phyloP scores from a whole-genome alignment of 2,113 vertebrate genomes.

The Silurus asotus region DNA sequence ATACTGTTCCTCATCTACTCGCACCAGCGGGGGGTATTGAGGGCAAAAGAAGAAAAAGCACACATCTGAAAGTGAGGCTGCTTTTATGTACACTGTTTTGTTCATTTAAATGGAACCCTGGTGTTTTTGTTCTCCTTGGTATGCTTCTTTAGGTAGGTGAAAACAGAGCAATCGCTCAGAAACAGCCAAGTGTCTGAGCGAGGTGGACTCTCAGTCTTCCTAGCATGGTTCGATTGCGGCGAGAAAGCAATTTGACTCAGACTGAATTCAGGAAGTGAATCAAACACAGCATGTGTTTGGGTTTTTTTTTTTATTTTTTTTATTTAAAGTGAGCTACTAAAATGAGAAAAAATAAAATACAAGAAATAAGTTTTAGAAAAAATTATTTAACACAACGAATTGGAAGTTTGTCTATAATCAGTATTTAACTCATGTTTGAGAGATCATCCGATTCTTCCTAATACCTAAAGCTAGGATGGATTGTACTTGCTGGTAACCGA shows the following conservation, averaged over 20 bases:
- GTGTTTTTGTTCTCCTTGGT: background rate
- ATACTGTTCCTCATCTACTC: background rate
- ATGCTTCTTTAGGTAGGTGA: background rate
- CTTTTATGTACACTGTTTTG: background rate
- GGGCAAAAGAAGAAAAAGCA: too few species aligned
- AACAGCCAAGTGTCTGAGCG: background rate
- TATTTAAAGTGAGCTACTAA: background rate
- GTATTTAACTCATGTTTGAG: too few species aligned
- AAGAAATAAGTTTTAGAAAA: background rate
- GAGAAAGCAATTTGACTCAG: conserved; percentile 6
- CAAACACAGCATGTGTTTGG: background rate
- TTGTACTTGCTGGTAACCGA: too few species aligned
- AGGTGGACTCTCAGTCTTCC: background rate
- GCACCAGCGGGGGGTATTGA: background rate
- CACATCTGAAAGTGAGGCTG: background rate
- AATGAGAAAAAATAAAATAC: background rate
- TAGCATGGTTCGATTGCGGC: background rate
- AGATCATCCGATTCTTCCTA: too few species aligned
- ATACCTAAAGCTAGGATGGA: too few species aligned
- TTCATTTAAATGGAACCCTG: background rate
- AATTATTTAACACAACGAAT: too few species aligned
- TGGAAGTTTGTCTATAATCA: too few species aligned
- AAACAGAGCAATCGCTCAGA: background rate
- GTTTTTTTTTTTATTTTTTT: background rate
- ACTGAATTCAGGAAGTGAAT: background rate